Conservation (phyloP, 2,797 vertebrate species). For the Lophius americanus region DNA sequence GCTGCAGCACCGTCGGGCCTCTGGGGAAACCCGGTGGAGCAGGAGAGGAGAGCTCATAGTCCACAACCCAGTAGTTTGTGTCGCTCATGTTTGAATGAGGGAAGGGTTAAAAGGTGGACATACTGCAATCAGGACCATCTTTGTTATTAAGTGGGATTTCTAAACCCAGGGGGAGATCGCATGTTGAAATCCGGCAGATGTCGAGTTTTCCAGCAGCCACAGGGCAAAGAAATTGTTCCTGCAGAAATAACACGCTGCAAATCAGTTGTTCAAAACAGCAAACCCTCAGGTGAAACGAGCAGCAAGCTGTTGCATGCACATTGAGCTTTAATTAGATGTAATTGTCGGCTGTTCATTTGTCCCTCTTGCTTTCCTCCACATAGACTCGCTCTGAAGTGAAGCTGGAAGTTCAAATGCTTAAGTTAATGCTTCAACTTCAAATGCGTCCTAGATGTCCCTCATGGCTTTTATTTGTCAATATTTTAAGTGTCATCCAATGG, state of each 20-base stretch:
- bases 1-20: slow-evolving; percentile 67
- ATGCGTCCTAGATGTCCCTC: neutral
- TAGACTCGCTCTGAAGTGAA: slow-evolving; percentile 3
- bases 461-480: slow-evolving; percentile 9
- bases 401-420: slow-evolving; percentile 22
- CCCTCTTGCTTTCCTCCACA: neutral
- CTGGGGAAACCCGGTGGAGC: slow-evolving; percentile 60
- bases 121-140: neutral
- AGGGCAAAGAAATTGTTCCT: slow-evolving; percentile 18
- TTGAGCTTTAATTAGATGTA: slow-evolving; percentile 39
- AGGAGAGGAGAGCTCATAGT: slow-evolving; percentile 73
- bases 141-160: slow-evolving; percentile 2
- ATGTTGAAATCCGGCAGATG: slow-evolving; percentile 16
- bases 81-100: slow-evolving; percentile 68
- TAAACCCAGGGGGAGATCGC: slow-evolving; percentile 21
- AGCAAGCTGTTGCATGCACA: slow-evolving; percentile 50
- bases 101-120: slow-evolving; percentile 11
- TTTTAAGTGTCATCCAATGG: slow-evolving; percentile 34
- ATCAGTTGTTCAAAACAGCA: slow-evolving; percentile 47
- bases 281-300: slow-evolving; percentile 36
- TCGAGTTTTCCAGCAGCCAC: slow-evolving; percentile 28
- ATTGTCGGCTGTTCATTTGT: slow-evolving; percentile 22
- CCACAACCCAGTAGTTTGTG: slow-evolving; percentile 73
- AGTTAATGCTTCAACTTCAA: slow-evolving; percentile 22
- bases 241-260: slow-evolving; percentile 23